Base-by-base conservation (phyloP, 2,113 vertebrate species). In the Anas platyrhynchos region DNA sequence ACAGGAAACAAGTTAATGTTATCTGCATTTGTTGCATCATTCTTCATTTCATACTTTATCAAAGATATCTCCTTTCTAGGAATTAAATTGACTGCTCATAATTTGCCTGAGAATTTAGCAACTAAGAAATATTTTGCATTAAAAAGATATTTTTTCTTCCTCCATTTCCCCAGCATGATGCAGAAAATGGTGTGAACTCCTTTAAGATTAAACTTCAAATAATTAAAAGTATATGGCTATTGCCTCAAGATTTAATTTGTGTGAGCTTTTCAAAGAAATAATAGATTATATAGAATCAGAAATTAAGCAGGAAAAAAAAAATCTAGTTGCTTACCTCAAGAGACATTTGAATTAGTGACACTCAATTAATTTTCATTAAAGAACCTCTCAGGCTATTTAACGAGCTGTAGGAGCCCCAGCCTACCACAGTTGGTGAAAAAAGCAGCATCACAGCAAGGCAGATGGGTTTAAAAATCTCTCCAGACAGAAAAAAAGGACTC, bases 21-120 rank as follows among this genome's bases (percentile, higher is more conserved):
- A 93, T 83, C 91, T 97, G 85, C 59, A 25, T 79, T 96, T 58
- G 62, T 96, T 97, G 86, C 93, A 91, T 91, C 90, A 96, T 54
- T 91, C 77, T 73, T 73, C 26, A 66, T 54, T 83, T 88, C 76
- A 25, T 81, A 67, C 43, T 96, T 78, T 66, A 79, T 17, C 73
- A 38, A 88, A 67, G 26, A 58, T 50, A 41, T 14, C 46, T 82
- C 86, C 86, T 69, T 94, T 97, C 96, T 92, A 96, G 93, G 94
- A 97, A 96, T 89, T 67, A 62, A 91, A 69, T 1, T 34, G 34
- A 31, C 34, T 67, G 31, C 44, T 88, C 16, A 31, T 10, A 84
- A 79, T 4, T 13, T 71, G 5, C 31, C 52, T 34, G 18, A 83
- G 36, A 79, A 83, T 55, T 74, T 2, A 62, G n/a, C 27, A 56